A percentile compares a stretch with the other conserved stretches of the same genome.
phyloP scores from a whole-genome alignment of 2,797 vertebrate species.

The Meda fulgida region DNA sequence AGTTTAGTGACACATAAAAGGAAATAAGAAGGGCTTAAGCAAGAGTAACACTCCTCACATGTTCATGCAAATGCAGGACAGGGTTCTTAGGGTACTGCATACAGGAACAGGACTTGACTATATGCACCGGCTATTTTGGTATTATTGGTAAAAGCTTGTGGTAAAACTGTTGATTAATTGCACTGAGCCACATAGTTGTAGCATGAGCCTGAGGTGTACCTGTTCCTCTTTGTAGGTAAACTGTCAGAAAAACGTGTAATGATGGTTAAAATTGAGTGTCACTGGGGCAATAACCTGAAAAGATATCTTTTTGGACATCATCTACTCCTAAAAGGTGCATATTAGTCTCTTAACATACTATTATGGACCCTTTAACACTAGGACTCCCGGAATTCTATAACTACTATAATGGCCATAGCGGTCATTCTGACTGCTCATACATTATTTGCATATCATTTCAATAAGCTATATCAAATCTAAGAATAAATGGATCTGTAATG shows the following conservation, averaged over 20 bases:
- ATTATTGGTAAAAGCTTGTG: not conserved
- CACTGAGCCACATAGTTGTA: not conserved
- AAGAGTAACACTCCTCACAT: slow-evolving; percentile 6
- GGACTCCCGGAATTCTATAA: too few relatives aligned
- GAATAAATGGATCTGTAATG: too few relatives aligned
- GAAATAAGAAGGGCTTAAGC: slow-evolving; percentile 29
- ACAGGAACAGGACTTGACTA: not conserved
- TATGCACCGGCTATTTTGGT: not conserved
- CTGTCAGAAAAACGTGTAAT: not conserved
- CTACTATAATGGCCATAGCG: too few relatives aligned
- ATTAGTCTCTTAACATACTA: not conserved
- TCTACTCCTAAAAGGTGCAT: not conserved
- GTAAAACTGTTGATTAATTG: not conserved
- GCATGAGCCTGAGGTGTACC: not conserved
- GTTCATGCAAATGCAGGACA: slow-evolving; percentile 37
- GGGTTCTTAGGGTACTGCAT: slow-evolving; percentile 4
- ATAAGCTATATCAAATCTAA: too few relatives aligned
- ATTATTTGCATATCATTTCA: too few relatives aligned
- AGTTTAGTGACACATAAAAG: slow-evolving; percentile 19
- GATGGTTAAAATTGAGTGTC: not conserved
- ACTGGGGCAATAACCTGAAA: not conserved
- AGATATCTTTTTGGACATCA: not conserved
- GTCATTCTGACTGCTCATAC: too few relatives aligned
- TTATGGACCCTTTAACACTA: not conserved
- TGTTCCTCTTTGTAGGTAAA: not conserved